These are phyloP conservation scores for Sapajus apella DNA, from an alignment of 2,113 vertebrate genomes.

Conservation along the genomic window DNA sequence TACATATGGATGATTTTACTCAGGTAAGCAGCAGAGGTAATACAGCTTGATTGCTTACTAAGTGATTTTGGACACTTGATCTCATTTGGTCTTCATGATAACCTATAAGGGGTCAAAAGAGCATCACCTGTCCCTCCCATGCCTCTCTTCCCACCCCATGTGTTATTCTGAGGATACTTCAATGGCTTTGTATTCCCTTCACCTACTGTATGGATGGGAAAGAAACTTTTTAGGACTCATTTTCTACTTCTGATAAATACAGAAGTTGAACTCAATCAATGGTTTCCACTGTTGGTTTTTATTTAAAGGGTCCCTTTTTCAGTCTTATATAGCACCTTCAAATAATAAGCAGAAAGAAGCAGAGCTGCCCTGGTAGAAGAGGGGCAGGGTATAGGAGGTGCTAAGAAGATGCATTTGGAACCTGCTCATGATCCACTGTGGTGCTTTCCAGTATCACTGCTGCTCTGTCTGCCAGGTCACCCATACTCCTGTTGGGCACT, in stretches of 20 bases:
- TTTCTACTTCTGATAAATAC: background rate
- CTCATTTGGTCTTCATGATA: background rate
- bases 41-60: background rate
- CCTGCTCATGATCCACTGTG: background rate
- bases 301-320: background rate
- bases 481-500: background rate
- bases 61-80: background rate
- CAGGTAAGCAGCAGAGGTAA: background rate
- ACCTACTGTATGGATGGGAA: too few species aligned
- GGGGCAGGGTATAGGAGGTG: too few species aligned
- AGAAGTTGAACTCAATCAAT: background rate
- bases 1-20: background rate
- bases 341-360: background rate
- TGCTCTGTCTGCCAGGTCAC: too few species aligned
- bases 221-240: background rate
- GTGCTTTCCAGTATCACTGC: rapidly evolving
- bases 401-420: background rate
- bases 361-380: background rate
- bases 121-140: too few species aligned
- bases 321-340: background rate
- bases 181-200: background rate
- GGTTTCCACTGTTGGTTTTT: background rate
- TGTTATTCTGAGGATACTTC: background rate
- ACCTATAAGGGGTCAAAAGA: background rate
- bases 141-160: background rate